Conservation (phyloP, 2,888 invertebrate genomes). For the Anarsia innoxiella region DNA sequence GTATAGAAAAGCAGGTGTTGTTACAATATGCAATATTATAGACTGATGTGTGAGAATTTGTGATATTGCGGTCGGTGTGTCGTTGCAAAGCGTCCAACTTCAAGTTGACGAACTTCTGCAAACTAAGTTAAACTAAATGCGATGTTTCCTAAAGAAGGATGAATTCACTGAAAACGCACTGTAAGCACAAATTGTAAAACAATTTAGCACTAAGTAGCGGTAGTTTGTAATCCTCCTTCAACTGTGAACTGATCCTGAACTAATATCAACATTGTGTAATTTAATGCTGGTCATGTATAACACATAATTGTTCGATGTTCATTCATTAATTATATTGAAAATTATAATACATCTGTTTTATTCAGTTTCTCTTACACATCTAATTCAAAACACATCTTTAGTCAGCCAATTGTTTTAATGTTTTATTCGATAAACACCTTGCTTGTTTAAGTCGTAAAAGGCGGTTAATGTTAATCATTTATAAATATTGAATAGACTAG, state of each 20-base stretch:
- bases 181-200: conserved; percentile 5
- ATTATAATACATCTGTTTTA: neutral
- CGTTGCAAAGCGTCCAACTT: neutral
- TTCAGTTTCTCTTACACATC: neutral
- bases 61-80: conserved; percentile 58
- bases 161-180: conserved; percentile 4
- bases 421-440: too few species aligned
- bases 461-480: too few species aligned
- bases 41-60: conserved; percentile 63
- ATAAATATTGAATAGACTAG: too few species aligned
- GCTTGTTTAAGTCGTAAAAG: too few species aligned
- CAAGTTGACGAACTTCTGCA: neutral
- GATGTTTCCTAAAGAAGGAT: too few species aligned
- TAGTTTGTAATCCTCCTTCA: neutral
- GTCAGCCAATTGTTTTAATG: too few species aligned
- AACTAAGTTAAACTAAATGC: neutral
- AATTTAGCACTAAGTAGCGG: conserved; percentile 1
- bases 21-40: conserved; percentile 27
- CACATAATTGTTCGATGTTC: conserved; percentile 19
- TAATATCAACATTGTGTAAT: neutral
- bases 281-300: conserved; percentile 9
- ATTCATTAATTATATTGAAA: conserved; percentile 2
- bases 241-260: too few species aligned
- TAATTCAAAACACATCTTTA: too few species aligned
- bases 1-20: conserved; percentile 2